Evolutionary conservation across 2,113 vertebrate genomes (phyloP).

Genomic region (Podarcis cretensis): DNA sequence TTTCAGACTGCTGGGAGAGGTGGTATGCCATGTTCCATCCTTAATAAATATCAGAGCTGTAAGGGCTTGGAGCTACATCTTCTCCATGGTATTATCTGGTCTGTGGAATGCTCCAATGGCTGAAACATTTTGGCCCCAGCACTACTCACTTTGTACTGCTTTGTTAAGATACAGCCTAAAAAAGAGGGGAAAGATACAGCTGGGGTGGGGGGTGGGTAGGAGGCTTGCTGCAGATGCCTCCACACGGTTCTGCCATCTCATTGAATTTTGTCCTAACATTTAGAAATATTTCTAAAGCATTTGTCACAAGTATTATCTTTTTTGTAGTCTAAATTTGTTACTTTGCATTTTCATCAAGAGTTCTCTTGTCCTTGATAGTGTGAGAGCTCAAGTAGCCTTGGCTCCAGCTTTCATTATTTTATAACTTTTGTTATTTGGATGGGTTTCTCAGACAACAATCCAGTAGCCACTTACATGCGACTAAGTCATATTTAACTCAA

Average conservation of each 20-base stretch:
- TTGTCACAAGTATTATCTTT: conserved; percentile 35
- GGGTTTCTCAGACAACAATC: not conserved
- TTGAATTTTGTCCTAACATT: not conserved
- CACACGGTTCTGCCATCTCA: not conserved
- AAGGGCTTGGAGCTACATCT: not conserved
- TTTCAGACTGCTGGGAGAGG: not conserved
- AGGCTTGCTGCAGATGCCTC: not conserved
- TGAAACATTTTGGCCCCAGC: not conserved
- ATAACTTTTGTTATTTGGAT: not conserved
- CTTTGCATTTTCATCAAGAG: conserved; percentile 32
- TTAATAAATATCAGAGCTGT: not conserved
- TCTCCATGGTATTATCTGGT: too few relatives aligned
- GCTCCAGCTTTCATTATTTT: conserved; percentile 23
- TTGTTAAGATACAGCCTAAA: too few relatives aligned
- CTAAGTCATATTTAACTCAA: not conserved
- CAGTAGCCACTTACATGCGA: not conserved
- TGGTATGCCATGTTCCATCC: not conserved
- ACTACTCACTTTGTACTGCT: not conserved
- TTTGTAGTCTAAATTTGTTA: conserved; percentile 27
- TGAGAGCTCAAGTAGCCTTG: not conserved
- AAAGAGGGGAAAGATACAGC: not conserved
- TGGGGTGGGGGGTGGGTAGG: not conserved
- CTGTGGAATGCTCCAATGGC: not conserved
- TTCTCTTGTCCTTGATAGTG: conserved; percentile 51
- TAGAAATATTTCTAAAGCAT: conserved; percentile 1